A percentile compares a stretch with the other conserved stretches of the same genome.
Conservation (phyloP, 2,888 invertebrate genomes). For the Pachycephus smyrnensis region DNA sequence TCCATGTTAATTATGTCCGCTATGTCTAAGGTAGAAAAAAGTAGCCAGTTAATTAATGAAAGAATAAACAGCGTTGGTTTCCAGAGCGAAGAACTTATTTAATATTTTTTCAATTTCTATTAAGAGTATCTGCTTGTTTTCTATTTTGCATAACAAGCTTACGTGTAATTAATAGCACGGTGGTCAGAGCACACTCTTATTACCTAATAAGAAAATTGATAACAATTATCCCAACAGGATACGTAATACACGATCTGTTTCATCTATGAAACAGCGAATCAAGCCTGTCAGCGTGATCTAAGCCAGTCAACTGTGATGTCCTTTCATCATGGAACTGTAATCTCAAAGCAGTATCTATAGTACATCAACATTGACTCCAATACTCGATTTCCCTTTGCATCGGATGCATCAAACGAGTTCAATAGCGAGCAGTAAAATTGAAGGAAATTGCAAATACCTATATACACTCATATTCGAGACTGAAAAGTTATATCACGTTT, state of each 20-base stretch:
- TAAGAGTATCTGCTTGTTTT: neutral
- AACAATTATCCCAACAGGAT: too few species aligned
- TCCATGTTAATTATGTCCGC: neutral
- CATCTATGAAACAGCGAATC: neutral
- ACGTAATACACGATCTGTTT: neutral
- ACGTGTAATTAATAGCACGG: too few species aligned
- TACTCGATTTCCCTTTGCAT: neutral
- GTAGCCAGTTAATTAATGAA: neutral
- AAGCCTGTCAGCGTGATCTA: neutral
- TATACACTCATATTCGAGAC: neutral
- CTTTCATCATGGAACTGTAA: neutral
- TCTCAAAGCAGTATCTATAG: neutral
- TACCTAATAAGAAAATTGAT: too few species aligned
- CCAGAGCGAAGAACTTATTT: too few species aligned
- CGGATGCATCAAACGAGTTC: neutral
- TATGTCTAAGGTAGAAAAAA: neutral
- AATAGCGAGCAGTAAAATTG: neutral
- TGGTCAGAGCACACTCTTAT: neutral
- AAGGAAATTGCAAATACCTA: neutral
- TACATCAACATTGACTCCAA: neutral
- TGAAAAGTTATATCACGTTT: neutral
- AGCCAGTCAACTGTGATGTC: neutral
- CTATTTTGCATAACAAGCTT: neutral
- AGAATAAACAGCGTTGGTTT: neutral
- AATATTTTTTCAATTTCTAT: neutral